Percentiles rank a stretch among this genome's conserved stretches.
Evolutionary conservation across 2,113 vertebrate genomes (phyloP).

Genomic region (Turnix velox): DNA sequence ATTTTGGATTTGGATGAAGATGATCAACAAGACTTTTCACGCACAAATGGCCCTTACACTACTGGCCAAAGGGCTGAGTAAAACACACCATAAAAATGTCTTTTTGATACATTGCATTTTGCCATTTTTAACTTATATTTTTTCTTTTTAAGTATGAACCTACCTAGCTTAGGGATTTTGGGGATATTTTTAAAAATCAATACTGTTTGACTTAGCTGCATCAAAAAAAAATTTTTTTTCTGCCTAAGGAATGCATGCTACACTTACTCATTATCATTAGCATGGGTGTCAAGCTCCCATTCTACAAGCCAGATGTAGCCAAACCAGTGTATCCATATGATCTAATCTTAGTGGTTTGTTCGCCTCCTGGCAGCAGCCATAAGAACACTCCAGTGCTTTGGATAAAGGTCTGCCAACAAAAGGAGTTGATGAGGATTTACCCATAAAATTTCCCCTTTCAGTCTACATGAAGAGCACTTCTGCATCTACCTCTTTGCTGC

Average conservation of each 20-base stretch:
- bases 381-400: constrained; percentile 18
- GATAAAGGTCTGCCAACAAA: constrained; percentile 27
- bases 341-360: not conserved
- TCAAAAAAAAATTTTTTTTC: not conserved
- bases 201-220: constrained; percentile 36
- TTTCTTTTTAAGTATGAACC: constrained; percentile 20
- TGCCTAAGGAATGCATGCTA: not conserved
- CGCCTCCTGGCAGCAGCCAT: not conserved
- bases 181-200: constrained; percentile 31
- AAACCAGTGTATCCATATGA: not conserved
- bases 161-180: constrained; percentile 43
- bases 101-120: constrained; percentile 1
- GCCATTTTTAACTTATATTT: constrained; percentile 39
- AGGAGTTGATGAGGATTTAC: constrained; percentile 30
- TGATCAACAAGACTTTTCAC: constrained; percentile 62
- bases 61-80: constrained; percentile 52
- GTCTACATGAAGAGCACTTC: not conserved
- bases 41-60: constrained; percentile 40
- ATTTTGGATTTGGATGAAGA: constrained; percentile 76
- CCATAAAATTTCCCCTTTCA: not conserved
- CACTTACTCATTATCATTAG: constrained; percentile 4
- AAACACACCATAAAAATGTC: not conserved
- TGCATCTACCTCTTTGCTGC: constrained; percentile 30
- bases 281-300: not conserved
- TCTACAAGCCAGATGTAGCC: not conserved